Evolutionary conservation across 2,113 vertebrate genomes (phyloP), one percentile per base, ranked within the genome.

Genomic region (Cynocephalus volans): DNA sequence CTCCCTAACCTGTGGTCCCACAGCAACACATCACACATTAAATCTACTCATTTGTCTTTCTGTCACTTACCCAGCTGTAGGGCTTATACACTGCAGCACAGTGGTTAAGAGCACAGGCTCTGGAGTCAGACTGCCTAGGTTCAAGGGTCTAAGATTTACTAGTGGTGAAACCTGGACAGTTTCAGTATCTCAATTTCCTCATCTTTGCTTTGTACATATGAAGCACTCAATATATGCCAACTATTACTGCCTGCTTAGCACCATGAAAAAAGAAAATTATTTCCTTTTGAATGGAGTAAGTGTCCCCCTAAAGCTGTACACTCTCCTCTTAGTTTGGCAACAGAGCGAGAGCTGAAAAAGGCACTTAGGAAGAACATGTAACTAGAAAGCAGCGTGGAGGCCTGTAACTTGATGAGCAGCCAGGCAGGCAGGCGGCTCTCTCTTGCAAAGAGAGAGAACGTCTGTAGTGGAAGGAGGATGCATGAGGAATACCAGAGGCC

Each of bases 11-110:
- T 45, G 60, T 67, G 41, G 24, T 33, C 45, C 72, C 36, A 26
- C 0, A 26, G 76, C 65, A 65, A 80, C 28, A 19, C 0, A 15
- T 0, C 24, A 36, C 31, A 14, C 18, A 5, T 28, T 26, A 8
- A 11, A 21, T 3, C 19, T 18, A 10, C 2, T 8, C 0, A 26
- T 36, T 48, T 6, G 0, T 18, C 62, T 13, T 58, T 69, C 23
- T 11, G 23, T 12, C 13, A 4, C 48, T 15, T 2, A 52, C 8
- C 48, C 24, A 13, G 41, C 6, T 33, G 67, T 1, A 6, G 50
- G 81, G 50, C 31, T 2, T 24, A 26, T 3, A 10, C 1, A 0
- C 0, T 1, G 8, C 0, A 31, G 75, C 5, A 3, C 0, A 2
- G n/a, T 0, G 6, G 45, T 8, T 13, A 52, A 33, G 13, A 56